Conservation (phyloP, 2,888 invertebrate genomes). For the Tinea trinotella region DNA sequence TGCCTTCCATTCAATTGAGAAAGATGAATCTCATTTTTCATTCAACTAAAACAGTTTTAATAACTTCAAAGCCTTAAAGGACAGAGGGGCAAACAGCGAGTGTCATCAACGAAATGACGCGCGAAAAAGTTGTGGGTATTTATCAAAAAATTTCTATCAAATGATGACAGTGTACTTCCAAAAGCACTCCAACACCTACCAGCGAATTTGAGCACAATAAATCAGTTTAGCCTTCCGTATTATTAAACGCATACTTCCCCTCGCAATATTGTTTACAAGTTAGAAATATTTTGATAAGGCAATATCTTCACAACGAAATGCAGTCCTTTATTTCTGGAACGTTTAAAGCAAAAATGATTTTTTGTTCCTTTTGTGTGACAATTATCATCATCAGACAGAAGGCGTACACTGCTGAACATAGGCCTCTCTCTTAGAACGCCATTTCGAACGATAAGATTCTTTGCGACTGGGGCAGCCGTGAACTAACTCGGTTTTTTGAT, state of each 20-base stretch:
- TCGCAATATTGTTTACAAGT: conserved; percentile 20
- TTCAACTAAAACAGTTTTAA: background rate
- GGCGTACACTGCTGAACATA: too few species aligned
- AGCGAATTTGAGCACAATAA: conserved; percentile 38
- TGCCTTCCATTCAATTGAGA: too few species aligned
- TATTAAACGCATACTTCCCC: conserved; percentile 39
- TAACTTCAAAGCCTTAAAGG: background rate
- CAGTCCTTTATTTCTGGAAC: too few species aligned
- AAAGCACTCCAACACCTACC: conserved; percentile 16
- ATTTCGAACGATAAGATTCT: too few species aligned
- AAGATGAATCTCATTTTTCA: conserved; percentile 1
- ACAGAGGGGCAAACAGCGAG: background rate
- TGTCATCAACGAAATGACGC: conserved; percentile 14
- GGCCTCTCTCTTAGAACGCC: too few species aligned
- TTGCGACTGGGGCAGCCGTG: too few species aligned
- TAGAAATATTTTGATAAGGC: background rate
- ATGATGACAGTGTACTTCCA: conserved; percentile 17
- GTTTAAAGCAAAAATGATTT: too few species aligned
- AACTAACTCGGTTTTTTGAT: too few species aligned
- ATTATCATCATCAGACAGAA: too few species aligned
- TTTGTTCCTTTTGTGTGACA: too few species aligned
- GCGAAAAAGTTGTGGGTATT: conserved; percentile 14
- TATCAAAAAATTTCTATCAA: conserved; percentile 17
- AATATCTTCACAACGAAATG: too few species aligned
- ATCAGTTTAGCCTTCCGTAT: conserved; percentile 44